These are phyloP conservation scores for Scrobipalpa costella DNA, from an alignment of 2,888 invertebrate genomes.

Conservation along the genomic window DNA sequence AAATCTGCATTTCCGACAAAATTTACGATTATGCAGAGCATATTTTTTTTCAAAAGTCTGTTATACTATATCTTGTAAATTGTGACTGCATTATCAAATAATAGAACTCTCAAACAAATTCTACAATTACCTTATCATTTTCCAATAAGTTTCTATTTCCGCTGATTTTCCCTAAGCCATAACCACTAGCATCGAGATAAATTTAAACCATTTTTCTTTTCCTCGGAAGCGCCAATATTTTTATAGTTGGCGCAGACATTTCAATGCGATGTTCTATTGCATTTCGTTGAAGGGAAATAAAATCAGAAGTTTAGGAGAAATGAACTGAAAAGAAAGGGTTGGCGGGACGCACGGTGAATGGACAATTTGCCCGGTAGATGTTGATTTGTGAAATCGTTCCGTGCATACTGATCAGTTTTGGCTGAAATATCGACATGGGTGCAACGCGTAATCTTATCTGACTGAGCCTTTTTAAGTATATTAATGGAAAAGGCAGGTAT, in stretches of 20 bases:
- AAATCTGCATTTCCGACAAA: too few relatives aligned
- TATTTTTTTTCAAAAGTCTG: too few relatives aligned
- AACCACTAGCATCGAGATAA: too few relatives aligned
- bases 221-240: not conserved
- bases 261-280: conserved; percentile 62
- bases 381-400: conserved; percentile 65
- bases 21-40: too few relatives aligned
- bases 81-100: too few relatives aligned
- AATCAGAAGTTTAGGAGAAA: conserved; percentile 68
- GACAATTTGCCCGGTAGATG: conserved; percentile 50
- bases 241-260: conserved; percentile 38
- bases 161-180: not conserved
- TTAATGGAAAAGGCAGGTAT: not conserved
- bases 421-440: conserved; percentile 28
- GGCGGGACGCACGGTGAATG: conserved; percentile 60
- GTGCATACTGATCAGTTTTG: conserved; percentile 61
- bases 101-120: too few relatives aligned
- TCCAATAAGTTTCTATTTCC: not conserved
- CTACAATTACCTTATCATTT: too few relatives aligned
- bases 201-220: not conserved
- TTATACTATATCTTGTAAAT: too few relatives aligned
- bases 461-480: not conserved
- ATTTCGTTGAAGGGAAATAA: conserved; percentile 56
- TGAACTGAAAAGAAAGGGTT: conserved; percentile 74
- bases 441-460: not conserved